Base-by-base conservation (phyloP, 2,888 invertebrate genomes). In the Stenolophus ochropezus region DNA sequence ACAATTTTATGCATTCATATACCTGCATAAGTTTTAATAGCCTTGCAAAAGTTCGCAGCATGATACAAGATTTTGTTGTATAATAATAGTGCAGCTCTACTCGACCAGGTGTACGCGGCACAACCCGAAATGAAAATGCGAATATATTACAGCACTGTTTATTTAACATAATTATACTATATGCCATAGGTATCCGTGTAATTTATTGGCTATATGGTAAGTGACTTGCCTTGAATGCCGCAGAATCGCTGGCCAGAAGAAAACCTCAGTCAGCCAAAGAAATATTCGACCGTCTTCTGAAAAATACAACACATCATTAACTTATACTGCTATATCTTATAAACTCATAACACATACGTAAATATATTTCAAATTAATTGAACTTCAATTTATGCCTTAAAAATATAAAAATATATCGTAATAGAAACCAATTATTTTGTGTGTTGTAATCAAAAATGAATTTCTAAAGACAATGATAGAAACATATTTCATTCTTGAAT, bases 121-220 rank as follows among this genome's bases (percentile, higher is more conserved):
- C 58, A 78, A 51, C 78, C 78, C 78, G 65, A 78, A 78, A 78
- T 65, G 78, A 65, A 78, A 69, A 78, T 69, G 78, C 65, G 69
- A 78, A 78, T 78, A 69, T 65, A 78, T 78, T 25, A 61, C 25
- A 25, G 49, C 80, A 51, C 51, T 80, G 80, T 80, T 80, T 80
- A 80, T 73, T 80, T 80, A 80, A 80, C 80, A 80, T 80, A 80
- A 80, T 80, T 80, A 80, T 80, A 80, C 80, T 80, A 80, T 80
- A 73, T 80, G 80, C 71, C 80, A 80, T 71, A 80, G 80, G 80
- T 80, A 80, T 80, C 61, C 53, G 53, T 49, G 56, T 80, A 71
- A 80, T 80, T 80, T 80, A 80, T 80, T 80, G 80, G 73, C 80
- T 51, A 73, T 80, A 80, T 53, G 56, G 33, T 73, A 73, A 80